phyloP scores from a whole-genome alignment of 2,797 vertebrate species.

The Gouania willdenowi region DNA sequence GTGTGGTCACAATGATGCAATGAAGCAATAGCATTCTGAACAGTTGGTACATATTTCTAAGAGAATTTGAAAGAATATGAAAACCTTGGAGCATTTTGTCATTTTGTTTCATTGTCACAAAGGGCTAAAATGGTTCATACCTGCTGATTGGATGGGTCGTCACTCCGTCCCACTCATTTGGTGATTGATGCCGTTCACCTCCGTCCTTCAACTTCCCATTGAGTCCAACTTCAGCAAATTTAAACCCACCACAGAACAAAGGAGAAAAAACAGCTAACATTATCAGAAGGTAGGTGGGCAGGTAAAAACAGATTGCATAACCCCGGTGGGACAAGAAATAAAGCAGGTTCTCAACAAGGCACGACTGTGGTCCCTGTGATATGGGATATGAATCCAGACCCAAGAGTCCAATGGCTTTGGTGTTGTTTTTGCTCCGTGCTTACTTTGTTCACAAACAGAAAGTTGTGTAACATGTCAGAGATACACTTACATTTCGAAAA shows the following conservation, averaged over 20 bases:
- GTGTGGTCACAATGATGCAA: conserved; percentile 42
- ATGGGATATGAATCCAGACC: conserved; percentile 52
- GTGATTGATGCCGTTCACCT: conserved; percentile 20
- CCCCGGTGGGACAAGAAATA: conserved; percentile 68
- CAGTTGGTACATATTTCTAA: too few species aligned
- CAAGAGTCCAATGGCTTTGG: conserved; percentile 7
- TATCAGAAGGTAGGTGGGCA: conserved; percentile 58
- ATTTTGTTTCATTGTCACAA: too few species aligned
- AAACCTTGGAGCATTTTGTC: too few species aligned
- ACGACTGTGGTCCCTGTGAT: conserved; percentile 67
- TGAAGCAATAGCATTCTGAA: conserved; percentile 52
- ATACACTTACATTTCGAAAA: conserved; percentile 8
- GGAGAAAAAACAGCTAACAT: conserved; percentile 37
- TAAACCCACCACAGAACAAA: conserved; percentile 57
- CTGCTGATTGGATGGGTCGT: conserved; percentile 34
- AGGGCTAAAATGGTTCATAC: conserved; percentile 51
- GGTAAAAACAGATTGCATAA: conserved; percentile 65
- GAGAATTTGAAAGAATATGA: too few species aligned
- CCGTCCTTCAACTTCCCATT: conserved; percentile 63
- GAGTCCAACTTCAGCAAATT: conserved; percentile 22
- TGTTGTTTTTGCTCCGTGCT: conserved; percentile 19
- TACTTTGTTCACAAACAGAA: conserved; percentile 39
- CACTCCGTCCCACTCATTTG: conserved; percentile 42
- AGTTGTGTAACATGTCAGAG: conserved; percentile 21
- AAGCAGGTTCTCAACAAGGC: conserved; percentile 57